A percentile compares a stretch with the other conserved stretches of the same genome.
phyloP scores from a whole-genome alignment of 2,888 invertebrate species.

The Netelia melanura region DNA sequence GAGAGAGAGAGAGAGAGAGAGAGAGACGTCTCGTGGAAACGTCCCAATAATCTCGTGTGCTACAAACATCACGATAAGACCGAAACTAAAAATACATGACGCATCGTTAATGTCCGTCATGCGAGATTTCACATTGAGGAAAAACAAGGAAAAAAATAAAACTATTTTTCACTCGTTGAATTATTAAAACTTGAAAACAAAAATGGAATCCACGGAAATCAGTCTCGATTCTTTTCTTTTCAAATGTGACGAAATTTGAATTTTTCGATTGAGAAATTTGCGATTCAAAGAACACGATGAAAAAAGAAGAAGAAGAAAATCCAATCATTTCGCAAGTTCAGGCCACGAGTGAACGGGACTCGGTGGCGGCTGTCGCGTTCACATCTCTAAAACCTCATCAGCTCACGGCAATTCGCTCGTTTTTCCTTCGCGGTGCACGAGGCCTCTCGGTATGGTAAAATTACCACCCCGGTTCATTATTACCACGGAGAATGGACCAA shows the following conservation, averaged over 20 bases:
- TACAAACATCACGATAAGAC: slow-evolving; percentile 59
- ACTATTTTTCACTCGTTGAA: no score
- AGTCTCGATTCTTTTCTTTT: no score
- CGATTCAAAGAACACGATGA: neutral
- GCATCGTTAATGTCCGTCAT: no score
- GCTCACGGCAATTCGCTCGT: slow-evolving; percentile 12
- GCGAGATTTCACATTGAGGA: no score
- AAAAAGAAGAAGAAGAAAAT: slow-evolving; percentile 5
- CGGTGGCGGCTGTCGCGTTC: neutral
- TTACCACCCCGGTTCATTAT: slow-evolving; percentile 10
- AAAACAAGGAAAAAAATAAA: no score
- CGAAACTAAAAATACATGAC: slow-evolving; percentile 7
- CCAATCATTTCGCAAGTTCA: slow-evolving; percentile 4
- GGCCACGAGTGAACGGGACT: slow-evolving; percentile 14
- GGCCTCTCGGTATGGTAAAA: neutral
- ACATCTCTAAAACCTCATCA: slow-evolving; percentile 17
- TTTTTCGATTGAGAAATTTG: slow-evolving; percentile 22
- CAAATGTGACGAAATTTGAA: neutral
- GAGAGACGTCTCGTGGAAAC: slow-evolving; percentile 49
- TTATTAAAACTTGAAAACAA: no score
- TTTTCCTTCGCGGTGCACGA: neutral
- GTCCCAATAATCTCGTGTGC: slow-evolving; percentile 53
- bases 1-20: no score
- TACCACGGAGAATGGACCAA: slow-evolving; percentile 17
- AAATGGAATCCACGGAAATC: no score